Conservation (phyloP, 2,888 invertebrate species). For the Meteorus colon region DNA sequence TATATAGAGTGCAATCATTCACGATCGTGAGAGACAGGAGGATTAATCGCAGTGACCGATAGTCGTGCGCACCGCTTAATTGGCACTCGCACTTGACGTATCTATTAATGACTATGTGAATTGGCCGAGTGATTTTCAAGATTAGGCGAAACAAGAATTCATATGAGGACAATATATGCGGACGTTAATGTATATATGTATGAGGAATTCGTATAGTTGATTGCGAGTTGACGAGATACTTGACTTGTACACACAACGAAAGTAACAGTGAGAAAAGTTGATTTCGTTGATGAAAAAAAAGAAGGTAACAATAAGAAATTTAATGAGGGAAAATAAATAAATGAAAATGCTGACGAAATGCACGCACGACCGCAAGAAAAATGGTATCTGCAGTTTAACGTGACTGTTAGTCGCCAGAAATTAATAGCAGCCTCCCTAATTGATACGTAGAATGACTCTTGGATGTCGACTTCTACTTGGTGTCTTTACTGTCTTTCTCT, state of each 20-base stretch:
- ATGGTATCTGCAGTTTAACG: slow-evolving; percentile 62
- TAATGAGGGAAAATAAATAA: slow-evolving; percentile 52
- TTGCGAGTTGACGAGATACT: not conserved
- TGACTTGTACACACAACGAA: not conserved
- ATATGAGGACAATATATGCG: not conserved
- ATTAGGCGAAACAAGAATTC: slow-evolving; percentile 58
- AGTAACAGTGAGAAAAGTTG: slow-evolving; percentile 7
- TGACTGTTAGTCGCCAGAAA: slow-evolving; percentile 62
- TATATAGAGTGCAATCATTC: slow-evolving; percentile 17
- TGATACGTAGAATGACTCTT: slow-evolving; percentile 66
- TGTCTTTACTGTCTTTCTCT: slow-evolving; percentile 20
- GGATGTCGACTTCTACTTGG: slow-evolving; percentile 36
- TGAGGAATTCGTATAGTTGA: not conserved
- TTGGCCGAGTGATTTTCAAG: slow-evolving; percentile 56
- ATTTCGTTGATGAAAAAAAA: slow-evolving; percentile 13
- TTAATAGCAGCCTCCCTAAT: slow-evolving; percentile 66
- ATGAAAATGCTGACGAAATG: slow-evolving; percentile 9
- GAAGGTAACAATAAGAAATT: slow-evolving; percentile 27
- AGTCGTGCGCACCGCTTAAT: slow-evolving; percentile 59
- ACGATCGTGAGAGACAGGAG: slow-evolving; percentile 50
- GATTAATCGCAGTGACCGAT: slow-evolving; percentile 63
- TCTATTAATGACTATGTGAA: slow-evolving; percentile 63
- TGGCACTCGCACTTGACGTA: slow-evolving; percentile 63
- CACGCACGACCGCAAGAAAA: slow-evolving; percentile 55
- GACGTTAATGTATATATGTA: not conserved